Base-by-base conservation (phyloP, 2,888 invertebrate genomes). In the Amphipoea oculea region DNA sequence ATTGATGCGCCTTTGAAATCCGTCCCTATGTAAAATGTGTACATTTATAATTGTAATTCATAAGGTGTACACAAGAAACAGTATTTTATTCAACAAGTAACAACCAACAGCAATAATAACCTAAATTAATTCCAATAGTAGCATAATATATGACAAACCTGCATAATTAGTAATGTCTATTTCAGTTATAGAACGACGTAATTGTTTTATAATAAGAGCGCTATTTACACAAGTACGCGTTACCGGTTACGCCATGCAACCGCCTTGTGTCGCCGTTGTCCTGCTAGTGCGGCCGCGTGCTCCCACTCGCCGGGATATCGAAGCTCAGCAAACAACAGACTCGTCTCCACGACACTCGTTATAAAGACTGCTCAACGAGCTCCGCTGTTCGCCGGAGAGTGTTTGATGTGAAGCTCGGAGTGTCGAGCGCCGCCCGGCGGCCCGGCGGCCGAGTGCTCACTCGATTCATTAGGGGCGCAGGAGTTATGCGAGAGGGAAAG, bases 391-490 rank as follows among this genome's bases (percentile, higher is more conserved):
- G 1, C 9, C 20, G 12, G 40, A 48, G 48, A 78, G 65, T 36
- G n/a, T 45, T 78, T 45, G 62, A 36, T 20, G n/a, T n/a, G 4
- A n/a, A 78, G 45, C 14, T 68, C 36, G 36, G 29, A 51, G 11
- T 17, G 36, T 36, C 48, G 48, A 48, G 68, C 29, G 29, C 29
- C 68, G 4, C 17, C 36, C 36, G 36, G 42, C 42, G 9, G 9
- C 42, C 51, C 17, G 20, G 51, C 51, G 51, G 29, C 36, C 12
- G 9, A 17, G 51, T 17, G 23, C 12, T 42, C 51, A 57, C 72
- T n/a, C 63, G 62, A 17, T 14, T 73, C 45, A 57, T 80, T 48
- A 79, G 36, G 12, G 23, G 60, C 72, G 57, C 68, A 68, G 17
- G 45, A 69, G 72, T 70, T 60, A 57, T 48, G 51, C 29, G 40